Conservation (phyloP, 2,113 vertebrate genomes). For the Oryzias celebensis region DNA sequence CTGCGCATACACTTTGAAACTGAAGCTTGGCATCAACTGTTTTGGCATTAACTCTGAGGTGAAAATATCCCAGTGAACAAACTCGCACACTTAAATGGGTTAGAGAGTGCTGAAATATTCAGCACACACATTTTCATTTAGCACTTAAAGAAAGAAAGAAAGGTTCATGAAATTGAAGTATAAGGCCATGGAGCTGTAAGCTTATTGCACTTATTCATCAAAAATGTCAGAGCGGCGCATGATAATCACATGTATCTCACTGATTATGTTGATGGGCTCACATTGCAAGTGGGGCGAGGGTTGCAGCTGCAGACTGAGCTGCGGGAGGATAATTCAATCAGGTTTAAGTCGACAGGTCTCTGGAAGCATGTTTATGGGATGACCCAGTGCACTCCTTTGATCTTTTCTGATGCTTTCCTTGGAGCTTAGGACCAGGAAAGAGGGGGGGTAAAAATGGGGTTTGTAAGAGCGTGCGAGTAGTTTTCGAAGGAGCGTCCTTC, state of each 20-base stretch:
- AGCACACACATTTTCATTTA: not conserved
- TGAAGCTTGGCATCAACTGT: not conserved
- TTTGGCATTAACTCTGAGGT: not conserved
- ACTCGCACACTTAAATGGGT: too few relatives aligned
- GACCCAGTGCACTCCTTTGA: conserved; percentile 40
- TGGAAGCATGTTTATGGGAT: conserved; percentile 49
- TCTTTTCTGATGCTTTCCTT: conserved; percentile 24
- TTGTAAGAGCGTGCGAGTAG: conserved; percentile 1
- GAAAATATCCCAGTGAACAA: too few relatives aligned
- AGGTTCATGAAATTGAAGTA: conserved; percentile 13
- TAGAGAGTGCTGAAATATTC: too few relatives aligned
- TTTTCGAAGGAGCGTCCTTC: conserved; percentile 49
- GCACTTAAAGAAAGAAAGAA: not conserved
- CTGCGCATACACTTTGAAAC: not conserved
- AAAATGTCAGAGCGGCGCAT: conserved; percentile 26
- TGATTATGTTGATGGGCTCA: conserved; percentile 26
- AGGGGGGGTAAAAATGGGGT: not conserved
- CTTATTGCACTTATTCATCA: conserved; percentile 30
- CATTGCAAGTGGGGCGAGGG: conserved; percentile 18
- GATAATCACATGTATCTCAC: conserved; percentile 8
- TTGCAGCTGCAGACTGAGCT: conserved; percentile 21
- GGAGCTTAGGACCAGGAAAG: conserved; percentile 14
- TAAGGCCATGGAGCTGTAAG: not conserved
- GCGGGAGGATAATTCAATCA: conserved; percentile 58
- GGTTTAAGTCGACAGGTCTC: conserved; percentile 30